Conservation (phyloP, 2,113 vertebrate genomes). For the Rhabdomys dilectus region DNA sequence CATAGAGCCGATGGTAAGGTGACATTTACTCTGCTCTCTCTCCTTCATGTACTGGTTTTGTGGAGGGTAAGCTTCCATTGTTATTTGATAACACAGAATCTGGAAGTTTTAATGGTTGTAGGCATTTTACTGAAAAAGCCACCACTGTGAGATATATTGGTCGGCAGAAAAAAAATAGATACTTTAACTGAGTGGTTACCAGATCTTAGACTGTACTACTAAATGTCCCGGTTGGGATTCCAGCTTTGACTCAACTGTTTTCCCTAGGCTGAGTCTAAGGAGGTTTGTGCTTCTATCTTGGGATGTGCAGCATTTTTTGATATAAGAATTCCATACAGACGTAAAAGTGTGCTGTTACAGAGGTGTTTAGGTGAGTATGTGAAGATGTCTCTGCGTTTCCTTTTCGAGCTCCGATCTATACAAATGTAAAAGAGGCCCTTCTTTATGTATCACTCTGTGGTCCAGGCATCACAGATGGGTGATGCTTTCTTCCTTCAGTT, state of each 20-base stretch:
- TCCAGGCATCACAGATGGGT: background rate
- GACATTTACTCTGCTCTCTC: conserved; percentile 30
- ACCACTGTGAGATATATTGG: background rate
- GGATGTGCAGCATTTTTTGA: background rate
- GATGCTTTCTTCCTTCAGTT: background rate
- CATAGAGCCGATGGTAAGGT: background rate
- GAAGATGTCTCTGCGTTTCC: background rate
- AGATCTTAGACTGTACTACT: too few relatives aligned
- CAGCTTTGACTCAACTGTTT: background rate
- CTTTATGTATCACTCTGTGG: background rate
- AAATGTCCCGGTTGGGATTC: background rate
- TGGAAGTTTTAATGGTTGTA: conserved; percentile 13
- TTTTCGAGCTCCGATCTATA: background rate
- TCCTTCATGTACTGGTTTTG: background rate
- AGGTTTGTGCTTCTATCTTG: background rate
- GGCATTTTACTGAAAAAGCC: conserved; percentile 15
- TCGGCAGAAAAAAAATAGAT: background rate
- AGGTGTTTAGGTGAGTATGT: background rate
- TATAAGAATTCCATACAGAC: background rate
- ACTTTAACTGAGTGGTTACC: background rate
- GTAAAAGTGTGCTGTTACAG: background rate
- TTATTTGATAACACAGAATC: background rate
- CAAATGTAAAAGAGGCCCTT: background rate
- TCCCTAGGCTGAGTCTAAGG: background rate
- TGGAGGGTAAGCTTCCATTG: conserved; percentile 4